A percentile compares a stretch with the other conserved stretches of the same genome.
Conservation (phyloP, 1,140 invertebrate species). For the Anastrepha obliqua region DNA sequence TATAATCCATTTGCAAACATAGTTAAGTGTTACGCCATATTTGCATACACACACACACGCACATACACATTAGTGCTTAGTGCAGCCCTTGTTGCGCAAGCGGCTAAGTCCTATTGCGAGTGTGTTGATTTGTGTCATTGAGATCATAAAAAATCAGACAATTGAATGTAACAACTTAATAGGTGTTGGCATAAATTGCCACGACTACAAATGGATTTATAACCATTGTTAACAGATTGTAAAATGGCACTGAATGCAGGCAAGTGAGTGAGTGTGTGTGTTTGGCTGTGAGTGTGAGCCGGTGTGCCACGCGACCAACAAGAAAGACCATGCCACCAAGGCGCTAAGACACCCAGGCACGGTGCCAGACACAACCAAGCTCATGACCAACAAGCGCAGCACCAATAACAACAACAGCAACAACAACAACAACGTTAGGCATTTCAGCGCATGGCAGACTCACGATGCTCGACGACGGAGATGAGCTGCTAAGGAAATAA, state of each 20-base stretch:
- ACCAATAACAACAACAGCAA: not conserved
- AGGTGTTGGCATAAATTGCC: conserved; percentile 56
- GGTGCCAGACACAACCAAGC: conserved; percentile 33
- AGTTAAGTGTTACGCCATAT: not conserved
- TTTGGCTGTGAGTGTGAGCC: not conserved
- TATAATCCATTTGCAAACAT: not conserved
- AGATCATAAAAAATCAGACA: conserved; percentile 53
- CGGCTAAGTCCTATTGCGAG: conserved; percentile 12
- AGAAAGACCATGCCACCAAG: conserved; percentile 54
- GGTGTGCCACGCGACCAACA: conserved; percentile 55
- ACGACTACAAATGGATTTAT: conserved; percentile 59
- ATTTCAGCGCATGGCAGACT: not conserved
- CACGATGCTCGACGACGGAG: conserved; percentile 15
- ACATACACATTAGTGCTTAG: not conserved
- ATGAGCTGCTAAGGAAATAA: conserved; percentile 41
- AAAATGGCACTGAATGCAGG: conserved; percentile 55
- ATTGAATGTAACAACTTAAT: conserved; percentile 55
- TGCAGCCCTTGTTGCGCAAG: not conserved
- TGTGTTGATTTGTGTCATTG: conserved; percentile 53
- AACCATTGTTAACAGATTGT: conserved; percentile 60
- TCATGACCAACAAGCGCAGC: not conserved
- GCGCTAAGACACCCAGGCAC: conserved; percentile 55
- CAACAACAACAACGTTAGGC: conserved; percentile 27
- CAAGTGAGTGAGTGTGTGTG: not conserved
- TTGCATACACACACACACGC: not conserved